Evolutionary conservation across 2,888 invertebrate genomes (phyloP), one percentile per base, ranked within the genome.

Genomic region (Maniola hyperantus): DNA sequence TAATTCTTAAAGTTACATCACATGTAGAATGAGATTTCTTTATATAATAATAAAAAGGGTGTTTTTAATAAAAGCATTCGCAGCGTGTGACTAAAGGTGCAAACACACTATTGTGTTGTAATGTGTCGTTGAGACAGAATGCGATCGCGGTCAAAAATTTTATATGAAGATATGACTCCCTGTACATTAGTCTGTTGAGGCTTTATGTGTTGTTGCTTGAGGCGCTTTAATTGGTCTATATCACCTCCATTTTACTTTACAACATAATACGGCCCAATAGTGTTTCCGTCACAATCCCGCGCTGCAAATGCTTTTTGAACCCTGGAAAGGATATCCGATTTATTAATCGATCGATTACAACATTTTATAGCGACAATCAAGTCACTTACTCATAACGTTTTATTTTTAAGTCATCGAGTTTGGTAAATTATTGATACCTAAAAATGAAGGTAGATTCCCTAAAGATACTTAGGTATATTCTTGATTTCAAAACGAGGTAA

Each of bases 1-100:
- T 81, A 83, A n/a, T 73, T 89, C 91, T 91, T 91, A 91, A 87
- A 73, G 79, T 87, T 89, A 92, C 91, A 92, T 92, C 92, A 92
- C 92, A 91, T 89, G 81, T 87, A 89, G 83, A 92, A 88, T 90
- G 90, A 91, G 90, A 91, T 89, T 87, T 84, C 79, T 82, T 74
- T 83, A 81, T 79, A 83, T 59, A 26, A 60, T 36, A 15, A 36
- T 55, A 60, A 20, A 51, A 51, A 26, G 15, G n/a, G 46, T 36
- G 4, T 26, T 2, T 4, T 57, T 42, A 39, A 39, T 18, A 55
- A 42, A 57, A 42, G 57, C 50, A 60, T 48, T 60, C 36, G 15
- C 26, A 44, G 26, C 33, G 6, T 2, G 58, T 15, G 33, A 26
- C 26, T 48, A 18, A 48, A 7, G 48, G 2, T 48, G 8, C 48